Conservation (phyloP, 35 echinoderm and acorn worm genomes). For the Chiridota heheva region DNA sequence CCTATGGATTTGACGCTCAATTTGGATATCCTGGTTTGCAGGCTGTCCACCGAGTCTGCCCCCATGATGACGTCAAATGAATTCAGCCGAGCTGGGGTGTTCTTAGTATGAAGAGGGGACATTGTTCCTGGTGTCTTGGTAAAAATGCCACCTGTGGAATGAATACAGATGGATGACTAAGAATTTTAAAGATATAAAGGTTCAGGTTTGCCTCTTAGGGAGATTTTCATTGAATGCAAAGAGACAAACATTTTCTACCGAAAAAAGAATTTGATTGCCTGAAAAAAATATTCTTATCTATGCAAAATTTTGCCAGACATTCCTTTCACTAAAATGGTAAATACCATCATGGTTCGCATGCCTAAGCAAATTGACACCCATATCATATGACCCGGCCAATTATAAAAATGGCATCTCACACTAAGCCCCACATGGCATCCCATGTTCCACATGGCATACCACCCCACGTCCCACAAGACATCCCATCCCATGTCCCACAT, state of each 20-base stretch:
- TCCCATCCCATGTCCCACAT: too few species aligned
- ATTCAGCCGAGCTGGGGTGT: conserved; percentile 56
- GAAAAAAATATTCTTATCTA: neutral
- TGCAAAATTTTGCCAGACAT: neutral
- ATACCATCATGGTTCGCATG: too few species aligned
- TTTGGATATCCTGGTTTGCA: conserved; percentile 86
- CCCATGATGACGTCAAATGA: conserved; percentile 97
- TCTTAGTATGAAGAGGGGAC: conserved; percentile 55
- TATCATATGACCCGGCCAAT: too few species aligned
- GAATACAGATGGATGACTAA: conserved; percentile 1
- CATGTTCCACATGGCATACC: too few species aligned
- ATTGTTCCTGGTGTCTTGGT: conserved; percentile 49
- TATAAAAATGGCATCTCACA: too few species aligned
- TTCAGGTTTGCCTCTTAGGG: too few species aligned
- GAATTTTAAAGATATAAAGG: neutral
- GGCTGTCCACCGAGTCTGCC: conserved; percentile 71
- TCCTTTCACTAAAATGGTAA: too few species aligned
- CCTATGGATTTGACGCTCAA: conserved; percentile 54
- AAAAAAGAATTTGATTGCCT: neutral
- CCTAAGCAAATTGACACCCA: too few species aligned
- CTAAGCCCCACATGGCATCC: too few species aligned
- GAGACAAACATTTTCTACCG: neutral
- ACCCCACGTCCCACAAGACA: too few species aligned
- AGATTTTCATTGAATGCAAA: neutral
- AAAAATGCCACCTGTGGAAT: conserved; percentile 62